A percentile compares a stretch with the other conserved stretches of the same genome.
These are phyloP conservation scores for Lamellibrachia luymesi DNA, from an alignment of 1,140 invertebrate species.

Conservation along the genomic window DNA sequence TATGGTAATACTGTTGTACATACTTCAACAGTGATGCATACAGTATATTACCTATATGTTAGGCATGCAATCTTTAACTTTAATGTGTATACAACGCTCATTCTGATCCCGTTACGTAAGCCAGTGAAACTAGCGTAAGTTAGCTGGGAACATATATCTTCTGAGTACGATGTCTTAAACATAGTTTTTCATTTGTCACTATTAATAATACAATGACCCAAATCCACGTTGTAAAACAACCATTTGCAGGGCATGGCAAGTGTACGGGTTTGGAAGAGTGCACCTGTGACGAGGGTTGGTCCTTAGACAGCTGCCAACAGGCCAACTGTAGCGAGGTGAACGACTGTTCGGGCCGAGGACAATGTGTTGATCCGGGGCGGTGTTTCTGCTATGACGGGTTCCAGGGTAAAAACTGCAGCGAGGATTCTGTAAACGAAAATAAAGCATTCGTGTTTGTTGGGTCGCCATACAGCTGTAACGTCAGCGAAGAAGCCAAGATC, in stretches of 20 bases:
- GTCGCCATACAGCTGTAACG: not conserved
- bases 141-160: too few species aligned
- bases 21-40: too few species aligned
- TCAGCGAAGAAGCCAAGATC: not conserved
- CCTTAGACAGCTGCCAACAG: not conserved
- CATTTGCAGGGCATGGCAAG: not conserved
- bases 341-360: not conserved
- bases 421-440: not conserved
- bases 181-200: too few species aligned
- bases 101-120: too few species aligned
- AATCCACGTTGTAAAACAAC: too few species aligned
- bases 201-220: too few species aligned
- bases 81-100: too few species aligned
- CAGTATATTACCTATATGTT: too few species aligned
- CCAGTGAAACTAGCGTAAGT: too few species aligned
- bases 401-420: not conserved
- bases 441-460: not conserved
- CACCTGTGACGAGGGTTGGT: not conserved
- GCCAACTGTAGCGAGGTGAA: not conserved
- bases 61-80: too few species aligned
- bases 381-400: constrained; percentile 7
- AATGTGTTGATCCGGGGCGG: not conserved
- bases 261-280: not conserved
- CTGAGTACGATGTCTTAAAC: too few species aligned
- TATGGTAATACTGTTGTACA: too few species aligned